phyloP scores from a whole-genome alignment of 2,113 vertebrate species.

The Crocuta crocuta region DNA sequence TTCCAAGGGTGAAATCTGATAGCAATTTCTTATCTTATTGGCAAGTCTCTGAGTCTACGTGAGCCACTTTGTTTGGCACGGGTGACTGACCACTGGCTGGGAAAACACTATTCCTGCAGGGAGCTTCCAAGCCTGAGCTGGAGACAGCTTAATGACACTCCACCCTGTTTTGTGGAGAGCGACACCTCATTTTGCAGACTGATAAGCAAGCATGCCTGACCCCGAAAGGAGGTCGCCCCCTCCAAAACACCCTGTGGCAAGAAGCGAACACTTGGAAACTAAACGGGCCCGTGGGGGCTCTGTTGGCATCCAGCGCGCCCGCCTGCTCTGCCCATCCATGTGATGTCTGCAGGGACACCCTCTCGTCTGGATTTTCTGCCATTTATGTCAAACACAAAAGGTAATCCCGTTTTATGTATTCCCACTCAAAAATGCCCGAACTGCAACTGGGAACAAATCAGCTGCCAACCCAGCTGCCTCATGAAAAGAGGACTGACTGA shows the following conservation, averaged over 20 bases:
- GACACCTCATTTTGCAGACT: not conserved
- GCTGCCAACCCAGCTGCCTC: not conserved
- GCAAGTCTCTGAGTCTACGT: conserved; percentile 34
- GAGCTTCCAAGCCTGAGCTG: not conserved
- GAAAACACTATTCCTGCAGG: conserved; percentile 24
- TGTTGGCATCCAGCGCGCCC: not conserved
- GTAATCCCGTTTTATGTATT: not conserved
- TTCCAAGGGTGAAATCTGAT: conserved; percentile 55
- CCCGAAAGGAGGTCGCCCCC: not conserved
- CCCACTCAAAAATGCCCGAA: not conserved
- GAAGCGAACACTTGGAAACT: not conserved
- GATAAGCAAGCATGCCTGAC: not conserved
- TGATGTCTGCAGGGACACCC: not conserved
- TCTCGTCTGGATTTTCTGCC: not conserved
- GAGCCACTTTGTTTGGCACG: conserved; percentile 69
- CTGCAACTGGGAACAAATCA: not conserved
- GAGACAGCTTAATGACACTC: not conserved
- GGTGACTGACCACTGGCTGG: conserved; percentile 21
- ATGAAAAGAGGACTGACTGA: not conserved
- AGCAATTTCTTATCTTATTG: conserved; percentile 73
- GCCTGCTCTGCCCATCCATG: not conserved
- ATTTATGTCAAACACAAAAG: not conserved
- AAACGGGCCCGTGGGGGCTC: not conserved
- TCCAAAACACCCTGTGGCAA: not conserved
- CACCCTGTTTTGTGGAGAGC: not conserved